Conservation (phyloP, 2,113 vertebrate genomes). For the Empidonax alnorum region DNA sequence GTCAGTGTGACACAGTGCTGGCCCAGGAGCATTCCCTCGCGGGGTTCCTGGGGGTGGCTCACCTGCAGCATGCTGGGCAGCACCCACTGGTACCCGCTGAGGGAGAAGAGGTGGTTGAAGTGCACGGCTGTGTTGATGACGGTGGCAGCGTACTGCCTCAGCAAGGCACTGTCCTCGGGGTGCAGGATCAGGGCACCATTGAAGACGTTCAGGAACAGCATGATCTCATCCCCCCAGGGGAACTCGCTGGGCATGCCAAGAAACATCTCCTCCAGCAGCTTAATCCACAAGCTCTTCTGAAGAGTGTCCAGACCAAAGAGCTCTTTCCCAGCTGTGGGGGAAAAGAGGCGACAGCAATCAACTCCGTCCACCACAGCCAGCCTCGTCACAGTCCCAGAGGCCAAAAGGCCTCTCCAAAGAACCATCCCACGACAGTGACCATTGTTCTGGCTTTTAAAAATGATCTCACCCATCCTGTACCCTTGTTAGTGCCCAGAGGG, state of each 20-base stretch:
- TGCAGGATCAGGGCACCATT: slow-evolving; percentile 95
- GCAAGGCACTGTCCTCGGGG: slow-evolving; percentile 93
- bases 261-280: slow-evolving; percentile 99
- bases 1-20: not conserved
- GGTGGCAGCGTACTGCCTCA: slow-evolving; percentile 94
- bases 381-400: not conserved
- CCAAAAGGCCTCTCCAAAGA: not conserved
- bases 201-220: slow-evolving; percentile 97
- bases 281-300: slow-evolving; percentile 98
- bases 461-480: not conserved
- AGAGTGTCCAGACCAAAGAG: slow-evolving; percentile 96
- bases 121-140: slow-evolving; percentile 97
- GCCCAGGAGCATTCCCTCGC: fast-evolving
- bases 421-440: not conserved
- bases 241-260: slow-evolving; percentile 98
- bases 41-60: not conserved
- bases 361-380: not conserved
- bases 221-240: slow-evolving; percentile 98
- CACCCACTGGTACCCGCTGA: slow-evolving; percentile 98
- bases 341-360: not conserved
- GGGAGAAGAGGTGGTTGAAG: slow-evolving; percentile 98
- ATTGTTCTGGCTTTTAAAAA: not conserved
- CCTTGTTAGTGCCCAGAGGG: not conserved
- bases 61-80: slow-evolving; percentile 98
- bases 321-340: slow-evolving; percentile 86